A percentile compares a stretch with the other conserved stretches of the same genome.
Conservation (phyloP, 2,113 vertebrate species). For the Regulus satrapa region DNA sequence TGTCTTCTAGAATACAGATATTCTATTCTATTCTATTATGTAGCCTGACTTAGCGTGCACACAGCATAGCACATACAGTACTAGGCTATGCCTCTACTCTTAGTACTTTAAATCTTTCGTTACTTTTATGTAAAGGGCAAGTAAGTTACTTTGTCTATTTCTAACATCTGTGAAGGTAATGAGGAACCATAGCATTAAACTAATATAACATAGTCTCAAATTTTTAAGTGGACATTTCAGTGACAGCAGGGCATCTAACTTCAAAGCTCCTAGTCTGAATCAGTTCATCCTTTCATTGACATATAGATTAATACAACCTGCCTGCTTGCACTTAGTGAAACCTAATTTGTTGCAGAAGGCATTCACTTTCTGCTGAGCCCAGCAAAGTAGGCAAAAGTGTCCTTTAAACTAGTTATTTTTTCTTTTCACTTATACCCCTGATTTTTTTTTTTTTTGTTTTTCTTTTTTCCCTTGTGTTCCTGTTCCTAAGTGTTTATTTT, state of each 20-base stretch:
- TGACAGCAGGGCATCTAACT: background rate
- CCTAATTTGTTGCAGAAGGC: background rate
- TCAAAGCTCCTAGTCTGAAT: background rate
- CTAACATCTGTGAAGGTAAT: background rate
- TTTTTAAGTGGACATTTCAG: background rate
- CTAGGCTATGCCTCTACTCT: background rate
- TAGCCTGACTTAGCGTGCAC: background rate
- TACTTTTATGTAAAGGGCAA: background rate
- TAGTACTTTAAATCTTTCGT: background rate
- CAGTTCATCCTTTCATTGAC: background rate
- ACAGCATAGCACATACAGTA: background rate
- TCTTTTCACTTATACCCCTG: background rate
- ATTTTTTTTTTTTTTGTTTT: background rate
- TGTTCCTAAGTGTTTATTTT: background rate
- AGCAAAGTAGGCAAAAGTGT: background rate
- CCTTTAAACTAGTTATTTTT: constrained; percentile 5
- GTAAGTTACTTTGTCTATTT: background rate
- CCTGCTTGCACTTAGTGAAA: background rate
- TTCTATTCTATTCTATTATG: too few relatives aligned
- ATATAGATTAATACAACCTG: background rate
- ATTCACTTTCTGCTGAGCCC: background rate
- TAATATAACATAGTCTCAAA: background rate
- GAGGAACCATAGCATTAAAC: background rate
- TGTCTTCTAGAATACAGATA: background rate
- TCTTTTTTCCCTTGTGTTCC: background rate